Base-by-base conservation (phyloP, 2,888 invertebrate species). In the Mesopsocus fuscifrons region DNA sequence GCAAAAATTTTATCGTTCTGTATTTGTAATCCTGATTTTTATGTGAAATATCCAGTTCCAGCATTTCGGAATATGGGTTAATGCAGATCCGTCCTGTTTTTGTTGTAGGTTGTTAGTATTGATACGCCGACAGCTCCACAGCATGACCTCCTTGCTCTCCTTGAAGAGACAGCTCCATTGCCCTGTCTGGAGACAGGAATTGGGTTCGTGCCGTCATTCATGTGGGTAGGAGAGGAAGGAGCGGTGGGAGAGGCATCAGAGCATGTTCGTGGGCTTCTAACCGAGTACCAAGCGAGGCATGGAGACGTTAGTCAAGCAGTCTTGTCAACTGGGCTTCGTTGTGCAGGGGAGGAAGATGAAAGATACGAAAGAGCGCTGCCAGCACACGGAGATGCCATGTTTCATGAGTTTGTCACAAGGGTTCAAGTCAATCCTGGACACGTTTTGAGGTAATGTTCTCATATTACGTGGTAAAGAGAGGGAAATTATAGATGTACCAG, bases 391-490 rank as follows among this genome's bases (percentile, higher is more conserved):
- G 88, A 89, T 59, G 65, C 73, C 48, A 67, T 81, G 59, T 87
- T 85, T 56, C 80, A 88, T 58, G 71, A 78, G 45, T 87, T 88
- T 55, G 58, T 80, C 17, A 72, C 74, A 34, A 72, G 73, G 45
- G 66, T 88, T 43, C 72, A 78, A 49, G 63, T 66, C 41, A 81
- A 80, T 65, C 84, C 85, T 1, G 77, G 80, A 13, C 89, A 89
- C 60, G 70, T 87, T 52, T 61, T 89, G 41, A 74, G 88, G 87
- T 85, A n/a, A n/a, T n/a, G n/a, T n/a, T n/a, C n/a, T n/a, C 61
- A 51, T 44, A 45, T 38, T 44, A n/a, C n/a, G n/a, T n/a, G n/a
- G n/a, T 20, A 13, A 21, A 41, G 30, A 15, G 8, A 8, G 15
- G 15, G 34, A 35, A 15, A 41, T 2, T 34, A 2, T 13, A 3